Evolutionary conservation across 2,797 vertebrate genomes (phyloP).

Genomic region (Enteromius trimaculatus): DNA sequence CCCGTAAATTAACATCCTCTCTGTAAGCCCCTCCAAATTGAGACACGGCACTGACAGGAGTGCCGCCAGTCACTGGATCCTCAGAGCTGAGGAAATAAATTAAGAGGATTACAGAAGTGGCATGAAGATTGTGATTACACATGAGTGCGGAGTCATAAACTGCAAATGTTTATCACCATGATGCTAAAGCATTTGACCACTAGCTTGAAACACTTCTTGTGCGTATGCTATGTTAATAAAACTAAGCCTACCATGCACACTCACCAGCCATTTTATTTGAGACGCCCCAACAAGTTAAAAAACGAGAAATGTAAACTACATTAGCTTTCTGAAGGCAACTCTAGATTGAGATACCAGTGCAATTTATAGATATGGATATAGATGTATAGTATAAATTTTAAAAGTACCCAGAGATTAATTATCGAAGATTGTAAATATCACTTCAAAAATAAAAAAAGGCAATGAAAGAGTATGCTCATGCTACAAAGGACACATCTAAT

Average conservation of each 20-base stretch:
- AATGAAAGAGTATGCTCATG: neutral
- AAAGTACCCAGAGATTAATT: conserved; percentile 12
- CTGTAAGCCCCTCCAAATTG: conserved; percentile 60
- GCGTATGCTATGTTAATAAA: neutral
- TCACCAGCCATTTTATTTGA: neutral
- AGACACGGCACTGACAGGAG: conserved; percentile 48
- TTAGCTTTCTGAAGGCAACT: neutral
- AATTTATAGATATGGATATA: neutral
- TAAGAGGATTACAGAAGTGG: conserved; percentile 20
- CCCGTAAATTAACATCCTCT: conserved; percentile 65
- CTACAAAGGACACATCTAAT: conserved; percentile 20
- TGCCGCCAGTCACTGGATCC: neutral
- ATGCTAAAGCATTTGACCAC: neutral
- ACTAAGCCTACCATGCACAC: neutral
- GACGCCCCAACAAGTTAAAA: too few relatives aligned
- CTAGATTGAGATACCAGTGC: neutral
- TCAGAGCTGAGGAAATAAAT: conserved; percentile 24
- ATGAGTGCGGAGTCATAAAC: neutral
- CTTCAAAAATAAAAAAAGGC: neutral
- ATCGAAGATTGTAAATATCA: neutral
- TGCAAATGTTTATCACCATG: neutral
- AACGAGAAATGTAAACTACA: neutral
- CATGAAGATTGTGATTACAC: conserved; percentile 28
- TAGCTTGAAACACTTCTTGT: conserved; percentile 11
- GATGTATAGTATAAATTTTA: neutral